phyloP scores from a whole-genome alignment of 1,140 invertebrate species.

The Drosophila kurseongensis region DNA sequence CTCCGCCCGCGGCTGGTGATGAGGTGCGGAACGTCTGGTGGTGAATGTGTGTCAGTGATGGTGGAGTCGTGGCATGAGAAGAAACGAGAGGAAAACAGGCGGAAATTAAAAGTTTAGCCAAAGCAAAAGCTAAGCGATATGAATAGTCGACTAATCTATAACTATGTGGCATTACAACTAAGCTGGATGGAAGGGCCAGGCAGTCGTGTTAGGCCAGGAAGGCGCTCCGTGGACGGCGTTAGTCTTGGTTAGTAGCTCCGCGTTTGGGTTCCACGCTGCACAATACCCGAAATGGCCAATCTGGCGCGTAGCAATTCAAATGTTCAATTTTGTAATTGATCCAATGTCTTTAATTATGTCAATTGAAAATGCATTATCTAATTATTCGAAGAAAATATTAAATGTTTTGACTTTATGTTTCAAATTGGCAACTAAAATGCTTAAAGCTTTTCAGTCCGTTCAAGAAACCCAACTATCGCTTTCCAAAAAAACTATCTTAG shows the following conservation, averaged over 20 bases:
- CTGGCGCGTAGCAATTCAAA: too few species aligned
- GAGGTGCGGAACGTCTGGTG: conserved; percentile 80
- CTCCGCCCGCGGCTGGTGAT: conserved; percentile 64
- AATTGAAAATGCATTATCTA: too few species aligned
- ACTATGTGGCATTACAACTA: conserved; percentile 52
- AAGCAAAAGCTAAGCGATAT: conserved; percentile 34
- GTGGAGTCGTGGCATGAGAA: conserved; percentile 20
- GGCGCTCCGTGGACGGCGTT: conserved; percentile 14
- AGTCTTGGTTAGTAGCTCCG: conserved; percentile 51
- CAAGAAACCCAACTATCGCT: too few species aligned
- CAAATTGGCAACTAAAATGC: too few species aligned
- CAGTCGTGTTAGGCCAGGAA: conserved; percentile 31
- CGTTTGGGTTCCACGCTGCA: too few species aligned
- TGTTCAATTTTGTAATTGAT: too few species aligned
- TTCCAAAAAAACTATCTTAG: too few species aligned
- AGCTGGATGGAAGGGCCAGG: conserved; percentile 22
- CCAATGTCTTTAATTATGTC: too few species aligned
- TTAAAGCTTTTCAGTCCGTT: too few species aligned
- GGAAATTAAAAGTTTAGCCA: conserved; percentile 53
- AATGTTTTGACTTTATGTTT: too few species aligned
- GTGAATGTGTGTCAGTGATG: conserved; percentile 8
- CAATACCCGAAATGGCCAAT: too few species aligned
- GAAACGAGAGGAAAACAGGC: conserved; percentile 37
- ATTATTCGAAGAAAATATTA: too few species aligned
- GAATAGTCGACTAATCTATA: conserved; percentile 19